Conservation (phyloP, 2,113 vertebrate genomes). For the Hippocampus abdominalis region DNA sequence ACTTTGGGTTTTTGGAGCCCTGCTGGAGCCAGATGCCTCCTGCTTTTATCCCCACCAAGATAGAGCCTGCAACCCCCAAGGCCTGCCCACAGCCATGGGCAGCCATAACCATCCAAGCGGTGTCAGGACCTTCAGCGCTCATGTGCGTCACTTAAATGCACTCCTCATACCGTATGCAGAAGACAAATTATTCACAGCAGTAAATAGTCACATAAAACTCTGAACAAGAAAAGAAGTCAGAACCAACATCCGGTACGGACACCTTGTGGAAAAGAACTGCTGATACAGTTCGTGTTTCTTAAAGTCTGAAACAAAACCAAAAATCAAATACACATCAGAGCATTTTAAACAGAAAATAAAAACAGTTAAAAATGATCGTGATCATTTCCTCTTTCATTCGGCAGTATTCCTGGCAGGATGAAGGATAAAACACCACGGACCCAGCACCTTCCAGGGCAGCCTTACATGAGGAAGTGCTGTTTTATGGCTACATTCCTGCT, state of each 20-base stretch:
- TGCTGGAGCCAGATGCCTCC: slow-evolving; percentile 92
- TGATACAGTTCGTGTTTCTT: neutral
- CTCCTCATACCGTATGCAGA: slow-evolving; percentile 38
- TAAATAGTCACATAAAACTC: slow-evolving; percentile 51
- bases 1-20: slow-evolving; percentile 90
- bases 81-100: slow-evolving; percentile 84
- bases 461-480: slow-evolving; percentile 66
- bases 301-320: neutral
- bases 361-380: neutral
- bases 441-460: slow-evolving; percentile 37
- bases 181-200: slow-evolving; percentile 61
- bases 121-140: slow-evolving; percentile 58
- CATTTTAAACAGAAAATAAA: neutral
- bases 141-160: slow-evolving; percentile 17
- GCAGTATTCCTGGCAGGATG: slow-evolving; percentile 30
- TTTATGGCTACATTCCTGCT: slow-evolving; percentile 72
- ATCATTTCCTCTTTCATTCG: slow-evolving; percentile 15
- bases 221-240: slow-evolving; percentile 26
- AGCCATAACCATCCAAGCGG: slow-evolving; percentile 60
- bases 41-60: slow-evolving; percentile 92
- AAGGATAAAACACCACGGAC: slow-evolving; percentile 40
- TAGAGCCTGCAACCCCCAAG: slow-evolving; percentile 83
- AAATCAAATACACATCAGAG: neutral
- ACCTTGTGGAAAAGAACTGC: slow-evolving; percentile 35
- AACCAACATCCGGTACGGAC: slow-evolving; percentile 20